These are phyloP conservation scores for Rhabditophanes sp. DNA, from an alignment of 2,888 invertebrate species.

Conservation along the genomic window DNA sequence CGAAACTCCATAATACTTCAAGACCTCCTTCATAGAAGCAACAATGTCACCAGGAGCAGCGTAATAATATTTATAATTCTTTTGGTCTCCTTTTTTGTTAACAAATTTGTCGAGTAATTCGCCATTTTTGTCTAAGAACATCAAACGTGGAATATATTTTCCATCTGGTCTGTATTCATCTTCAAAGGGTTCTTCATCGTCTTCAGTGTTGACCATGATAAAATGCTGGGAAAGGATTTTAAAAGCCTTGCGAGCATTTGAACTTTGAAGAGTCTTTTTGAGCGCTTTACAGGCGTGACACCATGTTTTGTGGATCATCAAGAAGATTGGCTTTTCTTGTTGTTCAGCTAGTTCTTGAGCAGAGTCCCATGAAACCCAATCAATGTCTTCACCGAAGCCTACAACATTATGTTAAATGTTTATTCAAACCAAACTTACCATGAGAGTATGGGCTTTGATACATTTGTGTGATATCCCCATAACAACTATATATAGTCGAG, in stretches of 20 bases:
- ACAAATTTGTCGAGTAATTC: slow-evolving; percentile 36
- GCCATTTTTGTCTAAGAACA: slow-evolving; percentile 42
- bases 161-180: slow-evolving; percentile 43
- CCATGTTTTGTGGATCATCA: slow-evolving; percentile 49
- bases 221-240: slow-evolving; percentile 43
- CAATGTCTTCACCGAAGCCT: slow-evolving; percentile 42
- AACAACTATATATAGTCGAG: no score
- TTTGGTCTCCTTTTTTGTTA: slow-evolving; percentile 43
- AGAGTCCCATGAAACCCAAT: slow-evolving; percentile 43
- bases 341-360: slow-evolving; percentile 39
- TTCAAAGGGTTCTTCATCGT: slow-evolving; percentile 46
- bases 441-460: slow-evolving; percentile 35
- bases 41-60: slow-evolving; percentile 42
- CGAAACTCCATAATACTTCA: slow-evolving; percentile 32
- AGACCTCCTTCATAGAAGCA: slow-evolving; percentile 40
- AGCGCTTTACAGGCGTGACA: slow-evolving; percentile 48
- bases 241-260: slow-evolving; percentile 43
- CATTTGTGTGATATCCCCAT: slow-evolving; percentile 29
- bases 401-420: background rate
- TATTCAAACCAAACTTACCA: slow-evolving; percentile 11
- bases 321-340: slow-evolving; percentile 45
- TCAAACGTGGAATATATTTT: slow-evolving; percentile 39
- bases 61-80: slow-evolving; percentile 43
- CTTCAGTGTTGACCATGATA: slow-evolving; percentile 47
- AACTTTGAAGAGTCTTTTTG: slow-evolving; percentile 42